Base-by-base conservation (phyloP, 1,140 invertebrate species). In the Anastrepha ludens region DNA sequence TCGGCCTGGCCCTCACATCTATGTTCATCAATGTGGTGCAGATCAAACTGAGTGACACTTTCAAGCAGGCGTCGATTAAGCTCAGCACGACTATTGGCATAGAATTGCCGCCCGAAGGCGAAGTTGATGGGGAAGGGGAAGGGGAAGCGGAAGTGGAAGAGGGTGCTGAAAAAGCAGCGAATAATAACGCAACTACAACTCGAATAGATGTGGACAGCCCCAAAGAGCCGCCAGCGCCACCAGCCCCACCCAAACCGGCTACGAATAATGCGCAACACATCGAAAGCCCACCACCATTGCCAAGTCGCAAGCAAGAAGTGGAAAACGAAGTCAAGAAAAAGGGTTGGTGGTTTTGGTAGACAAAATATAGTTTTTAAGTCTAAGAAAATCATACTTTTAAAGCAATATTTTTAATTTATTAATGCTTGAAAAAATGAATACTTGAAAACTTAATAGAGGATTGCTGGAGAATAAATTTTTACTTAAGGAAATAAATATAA, bases 1-100 rank as follows among this genome's bases (percentile, higher is more conserved):
- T 99, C 90, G 98, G 98, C 74, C 94, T 99, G 85, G 97, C 98
- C 0, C 94, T 99, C 9, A 98, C 98, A 58, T 98, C 97, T 89
- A 99, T 99, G 97, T 99, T 98, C 93, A 98, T 99, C 91, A 99
- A 99, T 91, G 97, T 99, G 47, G 97, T 99, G 65, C 98, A 99
- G 94, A 97, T 97, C 88, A 96, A 95, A 93, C 91, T 98, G 11
- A 96, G 96, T 20, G 96, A 97, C 92, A 97, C 97, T 1, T 98
- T 98, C 90, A 95, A 96, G 90, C 95, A 96, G 89, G 97, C 97
- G 1, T 98, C 96, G 90, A 95, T 96, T 47, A 98, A 98, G 91
- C 95, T 98, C 58, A 97, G 97, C 4, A 96, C 96, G n/a, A 97
- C 97, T 29, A 97, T 98, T 86, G 97, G 97, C 58, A 94, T 98